These are phyloP conservation scores for Hymenopus coronatus DNA, from an alignment of 2,888 invertebrate genomes.

Conservation along the genomic window DNA sequence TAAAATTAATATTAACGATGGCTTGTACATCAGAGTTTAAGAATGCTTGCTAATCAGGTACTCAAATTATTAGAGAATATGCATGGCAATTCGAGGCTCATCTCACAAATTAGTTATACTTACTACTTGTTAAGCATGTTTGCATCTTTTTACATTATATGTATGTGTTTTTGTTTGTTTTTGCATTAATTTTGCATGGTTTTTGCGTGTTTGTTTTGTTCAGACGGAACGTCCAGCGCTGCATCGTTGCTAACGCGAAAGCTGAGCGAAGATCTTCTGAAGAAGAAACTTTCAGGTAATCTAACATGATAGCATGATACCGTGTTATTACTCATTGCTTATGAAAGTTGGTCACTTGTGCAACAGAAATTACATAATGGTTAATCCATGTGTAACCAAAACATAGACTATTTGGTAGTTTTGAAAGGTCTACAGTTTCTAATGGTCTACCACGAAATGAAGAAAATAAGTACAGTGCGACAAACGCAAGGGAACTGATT, in stretches of 20 bases:
- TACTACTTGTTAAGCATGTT: conserved; percentile 4
- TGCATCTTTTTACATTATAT: conserved; percentile 32
- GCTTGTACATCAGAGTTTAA: too few species aligned
- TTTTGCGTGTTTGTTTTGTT: conserved; percentile 11
- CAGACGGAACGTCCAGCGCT: conserved; percentile 45
- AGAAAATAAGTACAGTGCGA: too few species aligned
- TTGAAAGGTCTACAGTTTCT: too few species aligned
- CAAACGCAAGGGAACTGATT: too few species aligned
- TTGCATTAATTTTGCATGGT: not conserved
- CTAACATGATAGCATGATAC: not conserved
- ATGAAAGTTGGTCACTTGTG: too few species aligned
- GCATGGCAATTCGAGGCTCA: not conserved
- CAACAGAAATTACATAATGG: too few species aligned
- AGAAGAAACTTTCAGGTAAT: conserved; percentile 38
- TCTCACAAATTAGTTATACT: not conserved
- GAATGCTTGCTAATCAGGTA: too few species aligned
- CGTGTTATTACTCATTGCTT: not conserved
- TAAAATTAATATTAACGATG: too few species aligned
- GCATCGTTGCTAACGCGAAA: conserved; percentile 29
- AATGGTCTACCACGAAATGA: too few species aligned
- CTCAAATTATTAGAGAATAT: too few species aligned
- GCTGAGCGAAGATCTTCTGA: conserved; percentile 38
- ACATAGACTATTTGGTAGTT: too few species aligned
- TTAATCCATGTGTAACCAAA: too few species aligned
- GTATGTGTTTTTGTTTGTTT: conserved; percentile 34